These are phyloP conservation scores for Acropternis orthonyx DNA, from an alignment of 2,797 vertebrate genomes.

Conservation along the genomic window DNA sequence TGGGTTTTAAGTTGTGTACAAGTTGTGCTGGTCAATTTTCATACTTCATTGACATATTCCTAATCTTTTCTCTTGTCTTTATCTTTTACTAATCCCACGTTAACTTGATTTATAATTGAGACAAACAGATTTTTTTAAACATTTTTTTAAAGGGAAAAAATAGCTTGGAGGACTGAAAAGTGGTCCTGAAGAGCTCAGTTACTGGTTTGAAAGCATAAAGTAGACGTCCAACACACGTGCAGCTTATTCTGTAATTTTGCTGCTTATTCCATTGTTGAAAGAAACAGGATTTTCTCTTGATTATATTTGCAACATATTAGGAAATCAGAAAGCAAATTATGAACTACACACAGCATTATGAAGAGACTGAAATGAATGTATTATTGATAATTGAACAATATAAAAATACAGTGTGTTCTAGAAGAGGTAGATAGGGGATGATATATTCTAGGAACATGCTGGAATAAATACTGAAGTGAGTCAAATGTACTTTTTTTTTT, in stretches of 20 bases:
- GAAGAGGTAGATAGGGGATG: background rate
- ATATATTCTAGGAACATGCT: background rate
- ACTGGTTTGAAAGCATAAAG: background rate
- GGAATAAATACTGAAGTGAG: background rate
- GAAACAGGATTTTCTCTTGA: background rate
- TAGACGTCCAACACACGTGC: background rate
- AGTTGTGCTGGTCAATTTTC: background rate
- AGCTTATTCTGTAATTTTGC: background rate
- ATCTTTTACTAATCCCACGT: background rate
- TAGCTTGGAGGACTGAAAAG: background rate
- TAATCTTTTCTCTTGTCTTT: background rate
- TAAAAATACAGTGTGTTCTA: background rate
- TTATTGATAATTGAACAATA: background rate
- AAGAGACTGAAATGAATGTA: background rate
- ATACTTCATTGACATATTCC: background rate
- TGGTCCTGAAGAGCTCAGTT: background rate
- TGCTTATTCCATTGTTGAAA: slow-evolving; percentile 25
- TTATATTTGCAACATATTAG: background rate
- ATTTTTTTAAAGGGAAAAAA: background rate
- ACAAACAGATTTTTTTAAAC: background rate
- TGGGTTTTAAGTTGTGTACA: background rate
- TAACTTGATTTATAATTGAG: background rate
- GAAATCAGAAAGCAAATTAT: slow-evolving; percentile 3
- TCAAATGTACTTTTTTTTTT: background rate
- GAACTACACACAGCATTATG: background rate